Evolutionary conservation across 37 sponge, comb jelly and placozoan species (phyloP), one percentile per base, ranked within the genome.

Genomic region (Diacarnus erythraeanus): DNA sequence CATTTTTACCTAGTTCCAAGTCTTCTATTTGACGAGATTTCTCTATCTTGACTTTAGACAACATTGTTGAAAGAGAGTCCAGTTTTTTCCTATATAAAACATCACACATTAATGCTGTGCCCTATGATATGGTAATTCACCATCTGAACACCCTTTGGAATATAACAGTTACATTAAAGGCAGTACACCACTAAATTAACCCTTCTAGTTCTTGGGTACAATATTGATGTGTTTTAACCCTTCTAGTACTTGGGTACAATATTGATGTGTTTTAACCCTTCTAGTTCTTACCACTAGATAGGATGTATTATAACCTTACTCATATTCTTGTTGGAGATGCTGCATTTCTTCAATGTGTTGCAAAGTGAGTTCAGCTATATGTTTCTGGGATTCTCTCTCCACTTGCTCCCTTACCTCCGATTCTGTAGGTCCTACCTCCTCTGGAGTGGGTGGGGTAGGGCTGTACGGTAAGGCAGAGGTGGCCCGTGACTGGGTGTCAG

Each of bases 331-430:
- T 66, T 90, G 92, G 29, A 94, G 38, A 25, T 70, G 59, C 68
- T 83, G 33, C 73, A 94, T 69, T 64, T 94, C 92, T 57, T 94
- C 82, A 6, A 81, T 68, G 65, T 94, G 91, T 43, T 78, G 36
- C 74, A 88, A 17, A 1, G 74, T 38, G 39, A 88, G 37, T 20
- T 33, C 80, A 0, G 77, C 88, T 47, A 90, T 15, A 40, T 91
- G 65, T 35, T 90, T 78, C 56, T 84, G 71, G 33, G 82, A 42
- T 2, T 80, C 10, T 3, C 56, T 34, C 12, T 64, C 80, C 36
- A 51, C 77, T 38, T 77, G 82, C 57, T 77, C 69, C 37, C 20
- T 41, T 12, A 57, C 18, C 59, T 68, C 75, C 31, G 64, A 68
- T 27, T 51, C 71, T n/a, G 31, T 64, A 27, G 74, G 31, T 34